A percentile compares a stretch with the other conserved stretches of the same genome.
Conservation (phyloP, 1,140 invertebrate genomes). For the Aphidius ervi region DNA sequence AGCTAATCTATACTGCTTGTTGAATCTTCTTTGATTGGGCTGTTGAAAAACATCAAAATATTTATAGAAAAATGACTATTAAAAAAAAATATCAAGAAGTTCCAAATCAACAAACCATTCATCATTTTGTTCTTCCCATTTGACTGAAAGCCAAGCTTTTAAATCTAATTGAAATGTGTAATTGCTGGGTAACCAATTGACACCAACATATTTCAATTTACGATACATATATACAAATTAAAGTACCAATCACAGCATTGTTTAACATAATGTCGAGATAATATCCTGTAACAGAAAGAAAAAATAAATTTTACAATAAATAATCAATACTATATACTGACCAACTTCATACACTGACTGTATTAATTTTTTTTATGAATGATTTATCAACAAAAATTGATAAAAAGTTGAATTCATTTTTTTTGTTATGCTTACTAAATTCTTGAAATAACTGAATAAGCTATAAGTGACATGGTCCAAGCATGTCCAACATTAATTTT, state of each 20-base stretch:
- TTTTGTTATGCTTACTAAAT: constrained; percentile 50
- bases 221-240: constrained; percentile 45
- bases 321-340: neutral
- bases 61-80: constrained; percentile 14
- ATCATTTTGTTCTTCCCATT: constrained; percentile 46
- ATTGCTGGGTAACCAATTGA: constrained; percentile 50
- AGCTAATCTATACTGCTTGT: constrained; percentile 1
- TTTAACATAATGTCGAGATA: constrained; percentile 50
- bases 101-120: constrained; percentile 24
- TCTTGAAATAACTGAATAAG: constrained; percentile 55
- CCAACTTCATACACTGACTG: too few species aligned
- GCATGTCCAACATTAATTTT: constrained; percentile 56
- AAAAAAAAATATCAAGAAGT: neutral
- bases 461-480: constrained; percentile 55
- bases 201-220: constrained; percentile 49
- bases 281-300: constrained; percentile 30
- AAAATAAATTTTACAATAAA: neutral
- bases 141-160: constrained; percentile 51
- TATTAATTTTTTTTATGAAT: neutral
- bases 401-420: neutral
- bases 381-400: neutral
- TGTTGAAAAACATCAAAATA: neutral
- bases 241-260: constrained; percentile 56
- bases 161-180: constrained; percentile 53
- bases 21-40: too few species aligned